These are phyloP conservation scores for Gadus macrocephalus DNA, from an alignment of 2,113 vertebrate genomes.

Conservation along the genomic window DNA sequence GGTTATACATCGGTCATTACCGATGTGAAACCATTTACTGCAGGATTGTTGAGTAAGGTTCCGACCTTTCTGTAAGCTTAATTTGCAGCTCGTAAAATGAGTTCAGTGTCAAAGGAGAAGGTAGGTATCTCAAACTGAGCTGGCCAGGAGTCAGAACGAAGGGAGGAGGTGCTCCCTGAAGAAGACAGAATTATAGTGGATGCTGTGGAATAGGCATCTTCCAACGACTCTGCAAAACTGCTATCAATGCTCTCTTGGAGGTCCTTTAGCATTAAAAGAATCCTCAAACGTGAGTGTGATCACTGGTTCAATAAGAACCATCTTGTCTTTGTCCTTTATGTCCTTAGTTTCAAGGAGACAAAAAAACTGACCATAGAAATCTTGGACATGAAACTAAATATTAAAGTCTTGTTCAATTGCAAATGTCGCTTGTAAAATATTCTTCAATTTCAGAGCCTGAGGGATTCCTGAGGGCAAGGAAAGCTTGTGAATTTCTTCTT, in stretches of 20 bases:
- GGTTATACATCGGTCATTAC: no score
- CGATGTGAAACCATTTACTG: neutral
- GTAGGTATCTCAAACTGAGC: constrained; percentile 29
- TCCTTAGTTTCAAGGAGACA: constrained; percentile 7
- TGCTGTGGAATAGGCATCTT: constrained; percentile 12
- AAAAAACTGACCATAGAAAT: constrained; percentile 25
- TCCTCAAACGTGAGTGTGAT: constrained; percentile 2
- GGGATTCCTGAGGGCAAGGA: constrained; percentile 19
- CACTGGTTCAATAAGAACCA: constrained; percentile 8
- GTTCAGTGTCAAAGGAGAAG: constrained; percentile 23
- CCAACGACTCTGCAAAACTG: constrained; percentile 6
- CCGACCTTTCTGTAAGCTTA: constrained; percentile 19
- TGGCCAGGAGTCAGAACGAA: constrained; percentile 14
- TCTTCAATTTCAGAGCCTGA: constrained; percentile 7
- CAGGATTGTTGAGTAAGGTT: constrained; percentile 10
- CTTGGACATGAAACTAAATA: constrained; percentile 20
- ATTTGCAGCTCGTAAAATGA: constrained; percentile 26
- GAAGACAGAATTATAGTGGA: constrained; percentile 12
- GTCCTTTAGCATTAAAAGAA: neutral
- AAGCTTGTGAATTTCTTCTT: constrained; percentile 23
- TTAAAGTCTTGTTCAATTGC: constrained; percentile 24
- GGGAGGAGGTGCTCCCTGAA: constrained; percentile 7
- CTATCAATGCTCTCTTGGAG: constrained; percentile 3
- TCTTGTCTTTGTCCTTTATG: constrained; percentile 24
- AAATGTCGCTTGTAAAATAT: constrained; percentile 28